phyloP scores from a whole-genome alignment of 2,113 vertebrate genomes.

The Elgaria multicarinata region DNA sequence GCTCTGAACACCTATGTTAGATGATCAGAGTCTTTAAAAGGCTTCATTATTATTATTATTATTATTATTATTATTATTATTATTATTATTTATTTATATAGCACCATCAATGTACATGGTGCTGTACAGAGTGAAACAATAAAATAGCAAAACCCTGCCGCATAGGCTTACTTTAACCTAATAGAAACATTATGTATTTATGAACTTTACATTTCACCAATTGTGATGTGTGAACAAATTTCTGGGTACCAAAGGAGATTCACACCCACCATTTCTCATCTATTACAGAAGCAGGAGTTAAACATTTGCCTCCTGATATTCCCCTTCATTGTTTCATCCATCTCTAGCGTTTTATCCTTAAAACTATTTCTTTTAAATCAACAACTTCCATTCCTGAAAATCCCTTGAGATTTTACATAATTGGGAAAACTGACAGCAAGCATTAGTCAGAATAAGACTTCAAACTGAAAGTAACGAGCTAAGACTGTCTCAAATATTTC shows the following conservation, averaged over 20 bases:
- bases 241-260: not conserved
- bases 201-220: not conserved
- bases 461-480: constrained; percentile 9
- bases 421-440: constrained; percentile 26
- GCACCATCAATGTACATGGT: too few species aligned
- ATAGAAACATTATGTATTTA: not conserved
- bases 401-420: constrained; percentile 36
- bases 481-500: constrained; percentile 7
- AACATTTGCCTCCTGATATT: not conserved
- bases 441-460: constrained; percentile 9
- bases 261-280: not conserved
- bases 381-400: constrained; percentile 14
- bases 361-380: not conserved
- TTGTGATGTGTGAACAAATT: not conserved
- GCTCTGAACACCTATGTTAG: not conserved
- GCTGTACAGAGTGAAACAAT: too few species aligned
- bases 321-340: not conserved
- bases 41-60: too few species aligned
- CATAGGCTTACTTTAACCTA: too few species aligned
- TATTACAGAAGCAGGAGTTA: not conserved
- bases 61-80: too few species aligned
- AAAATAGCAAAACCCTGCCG: too few species aligned
- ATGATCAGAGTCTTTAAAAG: not conserved
- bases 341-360: not conserved
- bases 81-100: too few species aligned